Evolutionary conservation across 2,797 vertebrate species (phyloP), one percentile per base, ranked within the genome.

Genomic region (Syngnathus rostellatus): DNA sequence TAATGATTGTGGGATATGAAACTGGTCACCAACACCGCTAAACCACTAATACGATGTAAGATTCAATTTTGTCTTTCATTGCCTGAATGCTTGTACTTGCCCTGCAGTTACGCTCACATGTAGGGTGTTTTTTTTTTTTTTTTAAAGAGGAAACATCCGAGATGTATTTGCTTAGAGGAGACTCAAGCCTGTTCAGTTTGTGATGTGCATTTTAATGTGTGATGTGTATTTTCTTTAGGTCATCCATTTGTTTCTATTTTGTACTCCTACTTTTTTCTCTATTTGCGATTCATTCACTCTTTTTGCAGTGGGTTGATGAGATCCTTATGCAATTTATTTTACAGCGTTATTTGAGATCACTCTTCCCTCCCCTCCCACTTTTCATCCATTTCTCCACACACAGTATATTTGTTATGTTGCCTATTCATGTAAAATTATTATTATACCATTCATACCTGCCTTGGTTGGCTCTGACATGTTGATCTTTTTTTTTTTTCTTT

Each of bases 391-490:
- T 84, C 66, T 80, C 69, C 69, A 76, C 81, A 68, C 74, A 76
- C 77, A 74, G 77, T 85, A 85, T 83, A 83, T 90, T 87, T 85
- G 83, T 89, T 87, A 83, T 80, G 79, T 87, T 88, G 88, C 84
- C 84, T 86, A 83, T 88, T 81, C 86, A 85, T 89, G 86, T 86
- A 89, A 85, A 83, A 82, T 82, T 80, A 85, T 79, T 68, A 87
- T 81, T 81, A 75, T 87, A 85, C 81, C 83, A 86, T 89, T 85
- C 86, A 88, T 88, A 87, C 88, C 86, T 90, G 90, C 89, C 88
- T 91, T 90, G 84, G 84, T 91, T 90, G 85, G 83, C 87, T 90
- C 87, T 89, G 88, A 89, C 83, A 88, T 86, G 76, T 89, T 88
- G 82, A 31, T 31, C 31, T 83, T 88, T 62, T 60, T 66, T 66